Conservation (phyloP, 1,140 invertebrate species). For the Trichonephila clavata region DNA sequence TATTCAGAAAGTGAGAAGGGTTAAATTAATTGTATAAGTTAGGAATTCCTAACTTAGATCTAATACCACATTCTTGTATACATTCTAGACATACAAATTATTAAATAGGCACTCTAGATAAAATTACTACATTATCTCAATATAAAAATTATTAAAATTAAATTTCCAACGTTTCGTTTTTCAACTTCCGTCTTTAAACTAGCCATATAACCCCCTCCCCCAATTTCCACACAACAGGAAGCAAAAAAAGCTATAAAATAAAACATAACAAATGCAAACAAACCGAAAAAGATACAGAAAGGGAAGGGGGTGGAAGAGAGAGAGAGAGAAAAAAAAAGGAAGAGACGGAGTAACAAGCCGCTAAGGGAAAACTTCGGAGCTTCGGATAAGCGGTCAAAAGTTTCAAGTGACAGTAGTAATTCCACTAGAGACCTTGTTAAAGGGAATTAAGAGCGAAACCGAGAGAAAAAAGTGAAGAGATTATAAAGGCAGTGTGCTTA, state of each 20-base stretch:
- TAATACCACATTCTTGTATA: too few species aligned
- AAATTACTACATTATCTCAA: too few species aligned
- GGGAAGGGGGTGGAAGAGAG: too few species aligned
- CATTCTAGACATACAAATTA: too few species aligned
- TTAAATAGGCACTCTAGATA: too few species aligned
- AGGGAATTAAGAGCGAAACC: constrained; percentile 31
- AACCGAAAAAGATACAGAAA: neutral
- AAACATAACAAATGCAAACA: constrained; percentile 3
- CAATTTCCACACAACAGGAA: neutral
- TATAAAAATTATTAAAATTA: too few species aligned
- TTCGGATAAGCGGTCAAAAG: constrained; percentile 25
- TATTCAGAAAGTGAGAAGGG: too few species aligned
- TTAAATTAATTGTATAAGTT: too few species aligned
- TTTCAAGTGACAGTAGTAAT: constrained; percentile 50
- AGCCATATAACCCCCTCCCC: neutral
- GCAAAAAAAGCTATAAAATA: neutral
- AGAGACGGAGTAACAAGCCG: constrained; percentile 43
- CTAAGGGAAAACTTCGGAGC: constrained; percentile 32
- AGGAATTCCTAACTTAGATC: too few species aligned
- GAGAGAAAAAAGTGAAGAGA: neutral
- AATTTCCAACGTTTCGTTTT: neutral
- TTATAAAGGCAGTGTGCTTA: neutral
- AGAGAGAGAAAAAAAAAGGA: too few species aligned
- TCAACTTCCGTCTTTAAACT: neutral
- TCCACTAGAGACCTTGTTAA: constrained; percentile 69